Conservation (phyloP, 2,888 invertebrate species). For the Hemicrepidius hirtus region DNA sequence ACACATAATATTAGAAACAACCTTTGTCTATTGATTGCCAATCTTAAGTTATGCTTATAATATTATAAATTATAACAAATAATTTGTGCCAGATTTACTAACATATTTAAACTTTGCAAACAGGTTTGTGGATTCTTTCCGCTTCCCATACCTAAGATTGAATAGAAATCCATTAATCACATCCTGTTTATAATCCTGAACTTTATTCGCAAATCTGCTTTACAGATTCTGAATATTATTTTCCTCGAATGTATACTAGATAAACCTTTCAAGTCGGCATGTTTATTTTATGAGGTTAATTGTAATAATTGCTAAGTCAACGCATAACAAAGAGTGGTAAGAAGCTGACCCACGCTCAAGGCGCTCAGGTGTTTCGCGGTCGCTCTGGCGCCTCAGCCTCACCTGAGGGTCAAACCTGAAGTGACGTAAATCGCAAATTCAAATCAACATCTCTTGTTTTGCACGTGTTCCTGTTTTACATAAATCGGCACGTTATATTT, state of each 20-base stretch:
- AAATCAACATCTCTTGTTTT: constrained; percentile 12
- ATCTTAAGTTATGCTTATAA: too few relatives aligned
- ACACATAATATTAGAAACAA: too few relatives aligned
- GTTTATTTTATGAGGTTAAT: constrained; percentile 46
- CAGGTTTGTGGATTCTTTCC: too few relatives aligned
- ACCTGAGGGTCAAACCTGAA: constrained; percentile 49
- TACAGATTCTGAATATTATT: too few relatives aligned
- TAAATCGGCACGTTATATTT: constrained; percentile 12
- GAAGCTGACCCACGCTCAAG: constrained; percentile 46
- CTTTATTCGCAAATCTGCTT: too few relatives aligned
- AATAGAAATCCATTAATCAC: too few relatives aligned
- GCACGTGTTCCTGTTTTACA: constrained; percentile 6
- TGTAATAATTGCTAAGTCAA: constrained; percentile 43
- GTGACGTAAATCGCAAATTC: constrained; percentile 36
- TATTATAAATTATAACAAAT: too few relatives aligned
- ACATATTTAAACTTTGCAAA: too few relatives aligned
- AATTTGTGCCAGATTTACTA: too few relatives aligned
- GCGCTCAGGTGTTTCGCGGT: constrained; percentile 49
- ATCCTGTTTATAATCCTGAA: too few relatives aligned
- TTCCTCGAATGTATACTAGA: background rate
- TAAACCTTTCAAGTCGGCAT: constrained; percentile 17
- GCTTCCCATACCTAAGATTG: too few relatives aligned
- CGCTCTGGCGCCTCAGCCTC: constrained; percentile 46
- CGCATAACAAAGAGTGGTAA: constrained; percentile 27
- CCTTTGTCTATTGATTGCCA: too few relatives aligned